Conservation (phyloP, 1,140 invertebrate species). For the Stenopsyche tienmushanensis region DNA sequence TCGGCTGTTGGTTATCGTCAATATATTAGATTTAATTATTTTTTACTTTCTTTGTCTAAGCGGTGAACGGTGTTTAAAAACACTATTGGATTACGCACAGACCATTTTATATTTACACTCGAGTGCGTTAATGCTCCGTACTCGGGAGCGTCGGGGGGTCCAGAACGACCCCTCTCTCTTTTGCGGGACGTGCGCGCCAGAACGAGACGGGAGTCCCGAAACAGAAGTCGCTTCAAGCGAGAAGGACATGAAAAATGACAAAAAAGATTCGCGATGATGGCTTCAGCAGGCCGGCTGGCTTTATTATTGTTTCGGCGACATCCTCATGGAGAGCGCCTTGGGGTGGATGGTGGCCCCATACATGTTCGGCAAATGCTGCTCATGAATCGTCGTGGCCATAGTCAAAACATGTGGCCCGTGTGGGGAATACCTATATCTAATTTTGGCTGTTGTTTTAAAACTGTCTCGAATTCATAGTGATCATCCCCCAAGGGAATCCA, state of each 20-base stretch:
- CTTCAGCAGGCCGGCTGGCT: slow-evolving; percentile 25
- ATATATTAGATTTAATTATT: background rate
- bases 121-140: background rate
- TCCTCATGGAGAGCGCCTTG: background rate
- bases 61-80: background rate
- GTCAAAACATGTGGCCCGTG: background rate
- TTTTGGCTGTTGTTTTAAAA: too few species aligned
- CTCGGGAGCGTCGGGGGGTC: background rate
- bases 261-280: slow-evolving; percentile 20
- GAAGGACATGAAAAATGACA: slow-evolving; percentile 24
- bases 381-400: background rate
- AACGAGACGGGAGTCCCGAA: slow-evolving; percentile 2
- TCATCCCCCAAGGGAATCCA: too few species aligned
- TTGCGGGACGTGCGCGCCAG: background rate
- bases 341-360: background rate
- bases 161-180: background rate
- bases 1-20: too few species aligned
- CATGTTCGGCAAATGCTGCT: background rate
- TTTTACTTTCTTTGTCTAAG: background rate
- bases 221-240: background rate
- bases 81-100: slow-evolving; percentile 30
- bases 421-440: background rate
- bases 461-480: too few species aligned
- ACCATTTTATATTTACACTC: slow-evolving; percentile 28
- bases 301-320: slow-evolving; percentile 32